Conservation (phyloP, 1,140 invertebrate genomes). For the Homalodisca vitripennis region DNA sequence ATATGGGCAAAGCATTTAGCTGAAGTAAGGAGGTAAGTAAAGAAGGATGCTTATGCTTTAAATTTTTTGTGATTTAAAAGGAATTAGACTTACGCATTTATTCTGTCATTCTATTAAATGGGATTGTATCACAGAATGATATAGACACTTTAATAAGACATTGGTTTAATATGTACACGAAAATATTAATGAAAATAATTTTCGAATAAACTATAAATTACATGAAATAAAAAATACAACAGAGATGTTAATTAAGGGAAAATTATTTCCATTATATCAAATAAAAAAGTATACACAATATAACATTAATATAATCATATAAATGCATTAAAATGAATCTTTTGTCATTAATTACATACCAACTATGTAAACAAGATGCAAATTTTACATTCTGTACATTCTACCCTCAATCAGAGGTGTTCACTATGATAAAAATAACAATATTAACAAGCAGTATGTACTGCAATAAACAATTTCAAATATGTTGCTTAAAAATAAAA, state of each 20-base stretch:
- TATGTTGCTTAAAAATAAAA: constrained; percentile 2
- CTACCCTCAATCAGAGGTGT: constrained; percentile 3
- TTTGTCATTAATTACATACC: constrained; percentile 4
- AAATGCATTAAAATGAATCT: constrained; percentile 9
- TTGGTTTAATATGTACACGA: constrained; percentile 10
- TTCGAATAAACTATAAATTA: constrained; percentile 3
- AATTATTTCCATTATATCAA: constrained; percentile 19
- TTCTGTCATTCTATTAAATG: too few relatives aligned
- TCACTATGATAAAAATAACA: constrained; percentile 23
- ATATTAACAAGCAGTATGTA: constrained; percentile 10
- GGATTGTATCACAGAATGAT: too few relatives aligned
- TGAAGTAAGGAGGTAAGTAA: too few relatives aligned
- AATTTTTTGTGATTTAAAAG: too few relatives aligned
- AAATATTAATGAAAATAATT: constrained; percentile 4
- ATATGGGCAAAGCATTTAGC: too few relatives aligned
- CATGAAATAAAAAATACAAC: constrained; percentile 13
- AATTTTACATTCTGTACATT: constrained; percentile 25
- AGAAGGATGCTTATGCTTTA: too few relatives aligned
- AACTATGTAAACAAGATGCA: not conserved
- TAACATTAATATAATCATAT: constrained; percentile 7
- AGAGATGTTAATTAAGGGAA: constrained; percentile 2
- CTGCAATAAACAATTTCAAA: not conserved
- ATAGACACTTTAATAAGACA: constrained; percentile 1
- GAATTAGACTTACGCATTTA: too few relatives aligned
- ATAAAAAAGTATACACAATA: constrained; percentile 17